A percentile compares a stretch with the other conserved stretches of the same genome.
Evolutionary conservation across 1,140 invertebrate genomes (phyloP).

Genomic region (Pseudachorutes palmiensis): DNA sequence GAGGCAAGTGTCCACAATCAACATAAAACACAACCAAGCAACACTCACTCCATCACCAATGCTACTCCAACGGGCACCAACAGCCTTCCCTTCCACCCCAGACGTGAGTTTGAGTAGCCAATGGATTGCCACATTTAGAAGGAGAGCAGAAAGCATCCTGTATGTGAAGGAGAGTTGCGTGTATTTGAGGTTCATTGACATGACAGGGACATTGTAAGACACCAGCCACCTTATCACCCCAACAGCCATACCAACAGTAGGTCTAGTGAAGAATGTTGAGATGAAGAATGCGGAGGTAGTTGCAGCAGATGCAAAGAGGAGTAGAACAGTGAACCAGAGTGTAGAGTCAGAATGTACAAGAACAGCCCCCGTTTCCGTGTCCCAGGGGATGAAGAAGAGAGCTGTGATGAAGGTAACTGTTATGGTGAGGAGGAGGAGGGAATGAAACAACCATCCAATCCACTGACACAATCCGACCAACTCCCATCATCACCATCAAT

Average conservation of each 20-base stretch:
- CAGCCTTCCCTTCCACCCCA: slow-evolving; percentile 39
- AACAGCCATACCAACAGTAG: slow-evolving; percentile 18
- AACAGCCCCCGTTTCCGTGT: slow-evolving; percentile 25
- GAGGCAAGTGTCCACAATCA: slow-evolving; percentile 42
- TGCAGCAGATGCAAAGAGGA: slow-evolving; percentile 17
- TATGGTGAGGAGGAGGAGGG: slow-evolving; percentile 23
- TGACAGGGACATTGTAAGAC: slow-evolving; percentile 8
- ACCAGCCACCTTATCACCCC: slow-evolving; percentile 23
- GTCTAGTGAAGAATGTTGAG: slow-evolving; percentile 20
- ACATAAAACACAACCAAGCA: slow-evolving; percentile 42
- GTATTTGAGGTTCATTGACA: slow-evolving; percentile 14
- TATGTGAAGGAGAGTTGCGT: not conserved
- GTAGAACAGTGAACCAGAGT: slow-evolving; percentile 32
- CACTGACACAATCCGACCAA: slow-evolving; percentile 33
- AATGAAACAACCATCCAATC: slow-evolving; percentile 37
- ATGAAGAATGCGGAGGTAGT: slow-evolving; percentile 25
- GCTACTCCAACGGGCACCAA: slow-evolving; percentile 52
- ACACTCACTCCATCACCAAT: slow-evolving; percentile 48
- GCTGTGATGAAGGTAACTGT: slow-evolving; percentile 28
- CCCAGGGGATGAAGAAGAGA: slow-evolving; percentile 28
- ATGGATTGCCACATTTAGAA: slow-evolving; percentile 28
- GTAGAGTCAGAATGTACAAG: slow-evolving; percentile 26
- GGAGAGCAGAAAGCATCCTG: slow-evolving; percentile 15
- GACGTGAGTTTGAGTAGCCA: slow-evolving; percentile 26
- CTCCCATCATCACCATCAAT: slow-evolving; percentile 27